Percentiles rank a stretch among this genome's conserved stretches.
These are phyloP conservation scores for Heliangelus exortis DNA, from an alignment of 2,797 vertebrate genomes.

Conservation along the genomic window DNA sequence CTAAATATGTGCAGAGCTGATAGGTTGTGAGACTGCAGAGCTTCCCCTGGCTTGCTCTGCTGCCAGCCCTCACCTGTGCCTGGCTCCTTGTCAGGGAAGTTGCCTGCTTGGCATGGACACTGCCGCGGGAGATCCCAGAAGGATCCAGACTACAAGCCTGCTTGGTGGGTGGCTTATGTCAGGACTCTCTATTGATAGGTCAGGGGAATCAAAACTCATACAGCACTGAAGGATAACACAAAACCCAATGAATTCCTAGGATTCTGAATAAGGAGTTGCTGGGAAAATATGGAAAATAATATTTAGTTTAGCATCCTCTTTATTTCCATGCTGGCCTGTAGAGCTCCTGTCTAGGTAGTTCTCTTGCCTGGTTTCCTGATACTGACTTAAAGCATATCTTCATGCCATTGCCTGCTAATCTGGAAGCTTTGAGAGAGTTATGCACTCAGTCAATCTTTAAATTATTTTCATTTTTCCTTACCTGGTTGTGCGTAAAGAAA, in stretches of 20 bases:
- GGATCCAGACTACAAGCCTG: not conserved
- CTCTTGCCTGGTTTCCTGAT: not conserved
- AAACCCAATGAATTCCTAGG: not conserved
- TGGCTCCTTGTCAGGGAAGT: not conserved
- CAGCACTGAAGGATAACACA: not conserved
- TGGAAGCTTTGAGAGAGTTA: not conserved
- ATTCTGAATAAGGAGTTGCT: not conserved
- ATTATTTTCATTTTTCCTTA: not conserved
- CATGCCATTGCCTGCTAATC: not conserved
- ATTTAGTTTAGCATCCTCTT: not conserved
- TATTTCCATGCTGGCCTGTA: not conserved
- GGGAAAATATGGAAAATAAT: not conserved
- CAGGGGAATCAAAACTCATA: not conserved
- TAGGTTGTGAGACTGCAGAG: not conserved
- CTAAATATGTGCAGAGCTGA: not conserved
- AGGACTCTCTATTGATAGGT: not conserved
- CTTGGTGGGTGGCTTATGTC: not conserved
- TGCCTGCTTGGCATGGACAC: not conserved
- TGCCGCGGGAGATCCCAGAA: not conserved
- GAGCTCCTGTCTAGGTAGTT: not conserved
- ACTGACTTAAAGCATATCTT: constrained; percentile 8
- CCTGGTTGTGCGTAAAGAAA: not conserved
- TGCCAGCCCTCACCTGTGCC: not conserved
- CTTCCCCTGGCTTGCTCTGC: not conserved
- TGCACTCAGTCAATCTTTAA: not conserved